Percentiles rank a stretch among this genome's conserved stretches.
phyloP scores from a whole-genome alignment of 1,140 invertebrate species.

The Aradophagus sp. region DNA sequence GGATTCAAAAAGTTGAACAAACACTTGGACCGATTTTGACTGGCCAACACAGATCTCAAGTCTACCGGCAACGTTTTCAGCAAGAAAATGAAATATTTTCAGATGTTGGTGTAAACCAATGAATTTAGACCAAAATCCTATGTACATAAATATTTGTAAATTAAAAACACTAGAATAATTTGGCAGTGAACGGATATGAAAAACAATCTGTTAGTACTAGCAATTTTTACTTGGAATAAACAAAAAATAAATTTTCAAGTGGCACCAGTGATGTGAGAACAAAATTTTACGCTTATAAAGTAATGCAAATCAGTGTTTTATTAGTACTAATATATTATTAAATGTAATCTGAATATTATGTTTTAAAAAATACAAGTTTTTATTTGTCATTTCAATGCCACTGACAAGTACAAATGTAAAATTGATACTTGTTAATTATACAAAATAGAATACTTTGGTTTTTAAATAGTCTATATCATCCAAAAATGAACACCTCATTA shows the following conservation, averaged over 20 bases:
- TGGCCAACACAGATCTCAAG: constrained; percentile 73
- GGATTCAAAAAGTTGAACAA: constrained; percentile 71
- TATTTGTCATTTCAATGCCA: too few relatives aligned
- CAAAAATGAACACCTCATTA: too few relatives aligned
- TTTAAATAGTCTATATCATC: too few relatives aligned
- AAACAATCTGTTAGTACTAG: background rate
- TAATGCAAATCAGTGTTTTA: too few relatives aligned
- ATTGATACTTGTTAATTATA: too few relatives aligned
- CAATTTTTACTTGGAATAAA: constrained; percentile 4
- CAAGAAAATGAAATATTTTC: background rate
- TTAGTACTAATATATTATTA: too few relatives aligned
- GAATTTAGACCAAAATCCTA: constrained; percentile 2
- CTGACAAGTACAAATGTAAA: too few relatives aligned
- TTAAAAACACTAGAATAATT: constrained; percentile 4
- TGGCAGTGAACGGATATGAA: background rate
- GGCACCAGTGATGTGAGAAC: constrained; percentile 15
- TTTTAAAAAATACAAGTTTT: too few relatives aligned
- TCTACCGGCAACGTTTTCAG: constrained; percentile 76
- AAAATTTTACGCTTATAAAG: too few relatives aligned
- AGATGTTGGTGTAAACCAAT: background rate
- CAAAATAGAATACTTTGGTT: too few relatives aligned
- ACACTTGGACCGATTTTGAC: constrained; percentile 74
- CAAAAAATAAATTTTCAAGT: constrained; percentile 1
- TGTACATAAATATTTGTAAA: too few relatives aligned
- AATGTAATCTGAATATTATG: too few relatives aligned